Conservation (phyloP, 2,888 invertebrate species). For the Eudemis profundana region DNA sequence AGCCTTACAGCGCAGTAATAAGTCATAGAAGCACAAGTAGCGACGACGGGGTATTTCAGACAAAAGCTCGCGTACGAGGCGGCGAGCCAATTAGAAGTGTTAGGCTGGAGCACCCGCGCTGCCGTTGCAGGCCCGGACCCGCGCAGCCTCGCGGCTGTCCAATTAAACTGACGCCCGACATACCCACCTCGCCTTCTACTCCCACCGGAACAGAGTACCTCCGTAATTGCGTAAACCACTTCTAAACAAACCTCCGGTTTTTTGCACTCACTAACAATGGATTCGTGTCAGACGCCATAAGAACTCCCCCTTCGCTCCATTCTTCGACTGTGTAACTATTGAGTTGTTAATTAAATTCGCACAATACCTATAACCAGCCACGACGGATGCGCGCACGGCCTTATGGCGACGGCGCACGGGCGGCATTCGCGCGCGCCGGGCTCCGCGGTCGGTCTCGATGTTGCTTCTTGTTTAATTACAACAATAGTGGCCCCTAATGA, state of each 20-base stretch:
- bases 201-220: slow-evolving; percentile 61
- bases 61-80: slow-evolving; percentile 73
- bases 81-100: slow-evolving; percentile 81
- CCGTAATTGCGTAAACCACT: slow-evolving; percentile 81
- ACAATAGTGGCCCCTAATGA: slow-evolving; percentile 85
- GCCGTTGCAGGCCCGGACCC: slow-evolving; percentile 53
- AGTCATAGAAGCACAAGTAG: slow-evolving; percentile 37
- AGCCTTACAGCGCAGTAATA: slow-evolving; percentile 38
- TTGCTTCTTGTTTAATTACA: slow-evolving; percentile 84
- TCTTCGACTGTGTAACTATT: slow-evolving; percentile 69
- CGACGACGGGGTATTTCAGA: slow-evolving; percentile 55
- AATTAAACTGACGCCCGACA: slow-evolving; percentile 74
- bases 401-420: slow-evolving; percentile 62
- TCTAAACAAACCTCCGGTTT: slow-evolving; percentile 78
- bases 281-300: slow-evolving; percentile 79
- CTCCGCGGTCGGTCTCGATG: slow-evolving; percentile 65
- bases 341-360: slow-evolving; percentile 84
- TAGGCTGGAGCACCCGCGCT: slow-evolving; percentile 55
- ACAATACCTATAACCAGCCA: slow-evolving; percentile 63
- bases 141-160: slow-evolving; percentile 66
- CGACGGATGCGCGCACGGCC: slow-evolving; percentile 48
- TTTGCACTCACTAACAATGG: slow-evolving; percentile 80
- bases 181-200: slow-evolving; percentile 42
- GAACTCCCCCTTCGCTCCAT: slow-evolving; percentile 71
- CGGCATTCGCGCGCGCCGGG: slow-evolving; percentile 58